Base-by-base conservation (phyloP, 2,797 vertebrate species). In the Dendrocincla tyrannina region DNA sequence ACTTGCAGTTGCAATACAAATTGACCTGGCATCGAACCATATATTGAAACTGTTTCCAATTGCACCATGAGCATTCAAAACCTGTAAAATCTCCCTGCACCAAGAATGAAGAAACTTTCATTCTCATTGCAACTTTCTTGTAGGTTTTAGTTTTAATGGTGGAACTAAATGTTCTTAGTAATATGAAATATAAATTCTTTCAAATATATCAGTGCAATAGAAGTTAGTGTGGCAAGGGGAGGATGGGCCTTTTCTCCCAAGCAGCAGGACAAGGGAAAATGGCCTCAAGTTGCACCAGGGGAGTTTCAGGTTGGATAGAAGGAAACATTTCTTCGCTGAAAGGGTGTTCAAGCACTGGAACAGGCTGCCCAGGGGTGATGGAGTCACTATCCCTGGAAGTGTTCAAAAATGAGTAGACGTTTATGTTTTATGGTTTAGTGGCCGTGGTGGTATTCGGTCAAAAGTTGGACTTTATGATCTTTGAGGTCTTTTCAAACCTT, bases 1-100 rank as follows among this genome's bases (percentile, higher is more conserved):
- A 90, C 53, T 91, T 93, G 67, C 78, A 22, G 37, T 56, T 93
- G 66, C 39, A 87, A 46, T 94, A 84, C 63, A 91, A 95, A 88
- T 56, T 91, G 90, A 80, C 53, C 81, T 37, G 86, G 58, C 55
- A 69, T 70, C 25, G 12, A 96, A 88, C 68, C 47, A 55, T 69
- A 10, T 52, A 76, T 83, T 84, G 59, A n/a, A 77, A 90, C 55
- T 19, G 59, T 66, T 95, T 90, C 24, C 62, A 82, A 19, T 44
- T 94, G 68, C 92, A 69, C 30, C 69, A 7, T 44, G 33, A 66
- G 37, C 13, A 5, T 64, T 28, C 67, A 55, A 79, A 93, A 56
- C n/a, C 49, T 1, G 7, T 59, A 73, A 81, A 84, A 74, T 10
- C 12, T 32, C 8, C 16, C 11, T 27, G 1, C 33, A 37, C 2